These are phyloP conservation scores for Drosophila mimica DNA, from an alignment of 2,888 invertebrate species.

Conservation along the genomic window DNA sequence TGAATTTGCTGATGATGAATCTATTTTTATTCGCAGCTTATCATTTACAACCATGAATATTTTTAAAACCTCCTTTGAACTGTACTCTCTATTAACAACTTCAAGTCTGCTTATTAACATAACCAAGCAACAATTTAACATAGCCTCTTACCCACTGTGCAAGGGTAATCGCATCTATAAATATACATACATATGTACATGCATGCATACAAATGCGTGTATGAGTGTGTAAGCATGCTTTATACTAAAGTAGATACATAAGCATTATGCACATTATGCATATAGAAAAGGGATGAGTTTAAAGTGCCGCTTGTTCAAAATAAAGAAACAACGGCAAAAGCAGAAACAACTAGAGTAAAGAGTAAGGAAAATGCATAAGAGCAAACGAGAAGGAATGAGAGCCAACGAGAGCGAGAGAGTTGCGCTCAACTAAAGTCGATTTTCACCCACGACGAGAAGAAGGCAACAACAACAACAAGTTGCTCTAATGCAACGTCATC, in stretches of 20 bases:
- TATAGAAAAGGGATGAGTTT: constrained; percentile 69
- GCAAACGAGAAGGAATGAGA: constrained; percentile 11
- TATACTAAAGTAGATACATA: constrained; percentile 76
- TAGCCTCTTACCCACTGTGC: constrained; percentile 48
- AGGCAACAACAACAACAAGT: constrained; percentile 62
- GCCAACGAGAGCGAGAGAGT: constrained; percentile 25
- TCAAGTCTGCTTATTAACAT: not conserved
- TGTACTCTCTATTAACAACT: not conserved
- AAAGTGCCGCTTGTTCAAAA: constrained; percentile 72
- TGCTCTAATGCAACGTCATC: constrained; percentile 67
- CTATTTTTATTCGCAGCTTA: not conserved
- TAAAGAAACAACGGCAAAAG: constrained; percentile 36
- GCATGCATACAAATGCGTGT: constrained; percentile 6
- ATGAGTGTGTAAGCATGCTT: constrained; percentile 51
- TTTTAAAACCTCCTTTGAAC: not conserved
- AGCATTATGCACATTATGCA: constrained; percentile 71
- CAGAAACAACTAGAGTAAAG: constrained; percentile 17
- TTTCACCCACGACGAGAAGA: constrained; percentile 33
- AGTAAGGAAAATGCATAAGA: constrained; percentile 18
- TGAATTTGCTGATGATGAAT: not conserved
- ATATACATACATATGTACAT: not conserved
- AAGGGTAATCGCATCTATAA: constrained; percentile 60
- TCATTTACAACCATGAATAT: not conserved
- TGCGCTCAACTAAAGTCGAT: constrained; percentile 43
- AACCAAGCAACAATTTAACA: constrained; percentile 12